Conservation (phyloP, 2,797 vertebrate species). For the Anguilla pacifica region DNA sequence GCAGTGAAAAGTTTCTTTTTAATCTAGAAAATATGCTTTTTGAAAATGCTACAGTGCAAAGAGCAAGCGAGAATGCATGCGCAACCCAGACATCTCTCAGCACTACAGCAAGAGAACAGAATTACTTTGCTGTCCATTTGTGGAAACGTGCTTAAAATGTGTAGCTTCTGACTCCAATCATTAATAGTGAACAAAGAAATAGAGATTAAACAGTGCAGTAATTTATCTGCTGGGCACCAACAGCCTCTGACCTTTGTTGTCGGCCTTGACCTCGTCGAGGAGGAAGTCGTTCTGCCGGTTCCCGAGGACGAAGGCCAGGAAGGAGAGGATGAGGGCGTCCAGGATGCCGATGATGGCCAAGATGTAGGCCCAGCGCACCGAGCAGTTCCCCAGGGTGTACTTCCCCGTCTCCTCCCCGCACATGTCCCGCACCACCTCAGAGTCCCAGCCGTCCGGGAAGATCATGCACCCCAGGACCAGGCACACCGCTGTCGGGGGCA, state of each 20-base stretch:
- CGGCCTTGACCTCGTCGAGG: slow-evolving; percentile 88
- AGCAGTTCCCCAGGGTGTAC: slow-evolving; percentile 91
- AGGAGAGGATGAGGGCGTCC: slow-evolving; percentile 95
- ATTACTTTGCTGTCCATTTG: not conserved
- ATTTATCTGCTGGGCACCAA: not conserved
- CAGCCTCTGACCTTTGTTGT: slow-evolving; percentile 84
- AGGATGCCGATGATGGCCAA: slow-evolving; percentile 96
- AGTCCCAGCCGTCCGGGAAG: slow-evolving; percentile 94
- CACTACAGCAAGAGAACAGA: not conserved
- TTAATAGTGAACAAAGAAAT: no score
- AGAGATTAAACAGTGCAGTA: not conserved
- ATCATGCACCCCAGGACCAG: slow-evolving; percentile 97
- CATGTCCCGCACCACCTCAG: slow-evolving; percentile 91
- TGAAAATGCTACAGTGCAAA: not conserved
- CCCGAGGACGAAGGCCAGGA: slow-evolving; percentile 93
- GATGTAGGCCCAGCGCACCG: slow-evolving; percentile 96
- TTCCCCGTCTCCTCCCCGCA: slow-evolving; percentile 92
- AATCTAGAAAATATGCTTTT: not conserved
- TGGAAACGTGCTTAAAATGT: no score
- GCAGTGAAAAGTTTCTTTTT: no score
- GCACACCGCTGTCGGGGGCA: slow-evolving; percentile 80
- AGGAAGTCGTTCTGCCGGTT: slow-evolving; percentile 92
- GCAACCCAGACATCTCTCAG: not conserved
- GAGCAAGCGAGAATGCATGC: not conserved
- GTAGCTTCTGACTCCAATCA: no score